phyloP scores from a whole-genome alignment of 2,888 invertebrate genomes.

The Drosophila algonquin region DNA sequence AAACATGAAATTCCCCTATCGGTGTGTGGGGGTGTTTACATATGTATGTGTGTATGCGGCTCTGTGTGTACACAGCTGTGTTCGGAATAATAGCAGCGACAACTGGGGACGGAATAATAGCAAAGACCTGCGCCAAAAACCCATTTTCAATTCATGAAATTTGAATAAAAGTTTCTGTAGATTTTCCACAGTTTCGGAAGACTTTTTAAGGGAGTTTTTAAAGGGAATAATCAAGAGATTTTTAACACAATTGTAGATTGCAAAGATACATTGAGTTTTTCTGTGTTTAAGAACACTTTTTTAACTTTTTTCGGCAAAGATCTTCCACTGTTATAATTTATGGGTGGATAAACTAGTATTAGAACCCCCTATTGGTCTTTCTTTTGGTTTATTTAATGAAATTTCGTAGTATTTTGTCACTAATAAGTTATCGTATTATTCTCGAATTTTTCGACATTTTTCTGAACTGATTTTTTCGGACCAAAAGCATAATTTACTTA shows the following conservation, averaged over 20 bases:
- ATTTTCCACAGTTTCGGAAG: background rate
- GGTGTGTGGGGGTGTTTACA: slow-evolving; percentile 16
- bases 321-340: too few relatives aligned
- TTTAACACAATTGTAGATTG: too few relatives aligned
- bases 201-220: background rate
- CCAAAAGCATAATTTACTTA: too few relatives aligned
- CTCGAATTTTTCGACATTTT: too few relatives aligned
- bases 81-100: slow-evolving; percentile 3
- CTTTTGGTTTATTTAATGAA: too few relatives aligned
- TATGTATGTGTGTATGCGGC: background rate
- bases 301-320: background rate
- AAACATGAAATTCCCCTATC: slow-evolving; percentile 64
- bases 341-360: too few relatives aligned
- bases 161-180: background rate
- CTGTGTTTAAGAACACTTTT: background rate
- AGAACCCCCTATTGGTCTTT: too few relatives aligned
- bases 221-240: too few relatives aligned
- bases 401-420: too few relatives aligned
- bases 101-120: background rate
- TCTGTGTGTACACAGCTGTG: slow-evolving; percentile 14
- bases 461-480: too few relatives aligned
- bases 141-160: background rate
- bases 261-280: too few relatives aligned
- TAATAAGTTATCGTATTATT: too few relatives aligned
- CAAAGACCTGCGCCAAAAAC: background rate